A percentile compares a stretch with the other conserved stretches of the same genome.
These are phyloP conservation scores for Bucorvus abyssinicus DNA, from an alignment of 2,797 vertebrate genomes.

Conservation along the genomic window DNA sequence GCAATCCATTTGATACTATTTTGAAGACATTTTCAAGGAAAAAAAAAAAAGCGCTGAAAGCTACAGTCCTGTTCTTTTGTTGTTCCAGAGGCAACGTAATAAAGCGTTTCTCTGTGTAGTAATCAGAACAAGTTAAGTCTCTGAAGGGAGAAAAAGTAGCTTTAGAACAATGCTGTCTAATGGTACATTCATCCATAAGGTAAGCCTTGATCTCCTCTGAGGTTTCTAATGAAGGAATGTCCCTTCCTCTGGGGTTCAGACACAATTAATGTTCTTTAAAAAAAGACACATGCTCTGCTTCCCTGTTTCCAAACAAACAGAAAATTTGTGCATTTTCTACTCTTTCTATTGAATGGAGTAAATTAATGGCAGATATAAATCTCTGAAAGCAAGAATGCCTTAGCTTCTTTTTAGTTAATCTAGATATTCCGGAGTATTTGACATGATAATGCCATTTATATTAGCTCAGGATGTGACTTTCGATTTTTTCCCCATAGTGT, in stretches of 20 bases:
- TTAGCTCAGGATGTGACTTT: not conserved
- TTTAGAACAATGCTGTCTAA: not conserved
- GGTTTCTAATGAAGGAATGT: not conserved
- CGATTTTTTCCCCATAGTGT: not conserved
- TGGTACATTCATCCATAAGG: not conserved
- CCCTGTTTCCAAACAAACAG: not conserved
- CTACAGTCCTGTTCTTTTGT: not conserved
- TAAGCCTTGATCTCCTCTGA: not conserved
- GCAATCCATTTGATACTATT: not conserved
- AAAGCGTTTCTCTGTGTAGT: not conserved
- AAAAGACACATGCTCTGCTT: not conserved
- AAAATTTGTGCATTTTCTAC: not conserved
- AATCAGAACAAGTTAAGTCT: not conserved
- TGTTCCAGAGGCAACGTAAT: not conserved
- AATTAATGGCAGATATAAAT: not conserved
- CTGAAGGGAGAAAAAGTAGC: not conserved
- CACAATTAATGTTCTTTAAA: not conserved
- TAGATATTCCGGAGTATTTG: not conserved
- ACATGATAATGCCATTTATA: not conserved
- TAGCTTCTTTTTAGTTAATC: not conserved
- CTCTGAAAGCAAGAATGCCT: not conserved
- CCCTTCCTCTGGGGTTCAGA: not conserved
- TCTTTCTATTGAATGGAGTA: not conserved
- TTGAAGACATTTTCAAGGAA: not conserved
- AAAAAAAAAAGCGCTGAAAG: not conserved